Evolutionary conservation across 1,140 invertebrate species (phyloP), one percentile per base, ranked within the genome.

Genomic region (Asobara japonica): DNA sequence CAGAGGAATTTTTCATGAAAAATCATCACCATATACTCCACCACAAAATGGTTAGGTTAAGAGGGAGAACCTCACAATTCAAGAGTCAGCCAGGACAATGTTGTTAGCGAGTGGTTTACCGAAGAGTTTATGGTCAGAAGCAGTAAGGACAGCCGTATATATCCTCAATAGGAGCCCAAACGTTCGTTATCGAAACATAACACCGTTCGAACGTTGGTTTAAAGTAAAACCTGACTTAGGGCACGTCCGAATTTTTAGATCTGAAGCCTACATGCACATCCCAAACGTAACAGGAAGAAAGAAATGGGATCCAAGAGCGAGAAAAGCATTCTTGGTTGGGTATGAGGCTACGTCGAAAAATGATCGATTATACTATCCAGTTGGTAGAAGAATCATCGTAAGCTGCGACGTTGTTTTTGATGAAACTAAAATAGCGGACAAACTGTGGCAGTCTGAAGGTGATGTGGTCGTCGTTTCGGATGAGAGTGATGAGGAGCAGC

Each of bases 11-110:
- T 66, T 33, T 16, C 75, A 76, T 62, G 67, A 78, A 31, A 76
- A 72, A 51, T 74, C 65, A 18, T 70, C 66, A n/a, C 45, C 72
- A 0, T 74, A 76, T 20, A 72, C 69, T 13, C 72, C 72, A 16
- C 72, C 74, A 38, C 76, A 78, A 30, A 78, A 78, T 64, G 74
- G 75, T 5, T 3, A 64, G 8, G 30, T 36, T 11, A 72, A 78
- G 33, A 30, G 72, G 51, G 73, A 79, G 64, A 86, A 79, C 60
- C 13, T 82, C 62, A 83, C 81, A 13, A 20, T 84, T 38, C 77
- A 86, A 11, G 86, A 88, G 77, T 71, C 73, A n/a, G 84, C 82
- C 13, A 70, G 80, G n/a, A 73, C 76, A 20, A 78, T 80, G 69
- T 33, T 84, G 11, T 45, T 75, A 61, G 74, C 69, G 16, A 78